phyloP scores from a whole-genome alignment of 2,888 invertebrate species.

The Spisula solida region DNA sequence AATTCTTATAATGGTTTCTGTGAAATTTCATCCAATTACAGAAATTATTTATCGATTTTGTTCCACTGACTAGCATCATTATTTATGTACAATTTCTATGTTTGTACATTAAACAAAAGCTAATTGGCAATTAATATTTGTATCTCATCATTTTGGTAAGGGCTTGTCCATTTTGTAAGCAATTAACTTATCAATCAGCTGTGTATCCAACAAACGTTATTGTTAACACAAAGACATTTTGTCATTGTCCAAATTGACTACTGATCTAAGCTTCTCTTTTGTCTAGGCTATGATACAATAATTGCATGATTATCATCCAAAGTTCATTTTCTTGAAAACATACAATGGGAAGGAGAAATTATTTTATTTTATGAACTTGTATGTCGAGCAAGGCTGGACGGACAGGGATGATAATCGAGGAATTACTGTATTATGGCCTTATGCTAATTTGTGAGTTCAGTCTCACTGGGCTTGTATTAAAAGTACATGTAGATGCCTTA shows the following conservation, averaged over 20 bases:
- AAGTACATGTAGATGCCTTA: not conserved
- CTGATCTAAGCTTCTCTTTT: not conserved
- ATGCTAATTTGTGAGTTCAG: not conserved
- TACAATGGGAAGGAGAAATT: too few species aligned
- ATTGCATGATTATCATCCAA: too few species aligned
- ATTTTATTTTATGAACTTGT: too few species aligned
- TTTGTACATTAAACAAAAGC: not conserved
- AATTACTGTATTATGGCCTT: not conserved
- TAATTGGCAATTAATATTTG: constrained; percentile 6
- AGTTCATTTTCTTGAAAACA: too few species aligned
- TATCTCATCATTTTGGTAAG: not conserved
- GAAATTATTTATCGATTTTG: not conserved
- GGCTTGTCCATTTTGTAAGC: not conserved
- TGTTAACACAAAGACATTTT: constrained; percentile 3
- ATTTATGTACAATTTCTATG: not conserved
- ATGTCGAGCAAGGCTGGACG: too few species aligned
- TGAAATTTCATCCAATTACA: too few species aligned
- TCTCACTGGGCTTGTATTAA: not conserved
- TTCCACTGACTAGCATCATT: constrained; percentile 5
- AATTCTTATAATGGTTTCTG: too few species aligned
- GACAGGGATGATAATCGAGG: too few species aligned
- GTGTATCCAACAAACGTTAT: not conserved
- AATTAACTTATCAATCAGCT: not conserved
- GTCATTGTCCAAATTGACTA: not conserved
- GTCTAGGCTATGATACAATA: too few species aligned